These are phyloP conservation scores for Tiliacea citrago DNA, from an alignment of 2,888 invertebrate species.

Conservation along the genomic window DNA sequence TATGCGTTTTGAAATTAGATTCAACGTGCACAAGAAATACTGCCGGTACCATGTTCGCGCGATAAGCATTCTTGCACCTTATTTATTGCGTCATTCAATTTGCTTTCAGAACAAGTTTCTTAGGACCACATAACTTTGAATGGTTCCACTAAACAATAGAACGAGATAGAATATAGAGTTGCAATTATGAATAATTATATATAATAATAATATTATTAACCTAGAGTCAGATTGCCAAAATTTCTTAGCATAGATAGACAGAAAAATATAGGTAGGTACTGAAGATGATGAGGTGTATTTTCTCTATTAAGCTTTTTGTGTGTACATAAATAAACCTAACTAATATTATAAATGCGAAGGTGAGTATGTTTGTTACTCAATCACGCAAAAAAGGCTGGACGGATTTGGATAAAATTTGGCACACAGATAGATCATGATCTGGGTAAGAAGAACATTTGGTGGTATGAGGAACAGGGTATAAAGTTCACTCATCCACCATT, in stretches of 20 bases:
- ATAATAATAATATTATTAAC: background rate
- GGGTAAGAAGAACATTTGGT: no score
- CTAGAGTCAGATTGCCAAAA: background rate
- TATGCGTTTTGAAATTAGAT: background rate
- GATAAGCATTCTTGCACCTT: background rate
- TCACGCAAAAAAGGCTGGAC: no score
- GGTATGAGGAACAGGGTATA: no score
- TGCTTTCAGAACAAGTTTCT: slow-evolving; percentile 5
- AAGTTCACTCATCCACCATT: no score
- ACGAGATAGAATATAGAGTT: background rate
- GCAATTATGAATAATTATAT: background rate
- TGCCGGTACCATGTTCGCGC: background rate
- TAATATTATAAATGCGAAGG: no score
- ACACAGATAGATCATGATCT: no score
- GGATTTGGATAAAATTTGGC: no score
- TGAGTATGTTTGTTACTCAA: no score
- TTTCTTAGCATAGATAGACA: background rate
- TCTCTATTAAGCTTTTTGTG: no score
- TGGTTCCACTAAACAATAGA: background rate
- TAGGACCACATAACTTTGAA: background rate
- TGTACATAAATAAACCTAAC: no score
- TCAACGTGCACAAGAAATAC: background rate
- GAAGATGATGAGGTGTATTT: no score
- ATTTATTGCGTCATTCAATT: slow-evolving; percentile 6
- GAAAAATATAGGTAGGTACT: background rate